These are phyloP conservation scores for Triplophysa siluroides DNA, from an alignment of 2,113 vertebrate species.

Conservation along the genomic window DNA sequence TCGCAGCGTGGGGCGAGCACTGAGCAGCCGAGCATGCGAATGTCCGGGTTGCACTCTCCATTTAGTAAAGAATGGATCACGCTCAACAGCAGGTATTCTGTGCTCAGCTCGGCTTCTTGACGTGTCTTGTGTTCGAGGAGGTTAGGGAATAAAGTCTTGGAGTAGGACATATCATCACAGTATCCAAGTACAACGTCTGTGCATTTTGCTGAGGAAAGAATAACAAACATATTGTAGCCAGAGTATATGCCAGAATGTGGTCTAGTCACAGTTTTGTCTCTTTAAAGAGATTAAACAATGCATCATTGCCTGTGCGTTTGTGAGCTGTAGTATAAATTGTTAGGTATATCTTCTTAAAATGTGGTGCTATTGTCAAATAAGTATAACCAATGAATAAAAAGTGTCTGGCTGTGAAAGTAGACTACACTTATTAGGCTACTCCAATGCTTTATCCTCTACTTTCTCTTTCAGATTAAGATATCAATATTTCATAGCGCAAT, in stretches of 20 bases:
- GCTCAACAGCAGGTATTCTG: conserved; percentile 87
- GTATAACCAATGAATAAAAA: not conserved
- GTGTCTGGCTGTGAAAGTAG: not conserved
- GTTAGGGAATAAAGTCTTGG: conserved; percentile 82
- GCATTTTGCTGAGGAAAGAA: conserved; percentile 75
- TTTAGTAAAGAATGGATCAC: conserved; percentile 85
- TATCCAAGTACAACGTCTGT: conserved; percentile 79
- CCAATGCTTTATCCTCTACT: not conserved
- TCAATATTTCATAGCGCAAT: conserved; percentile 68
- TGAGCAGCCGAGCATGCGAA: conserved; percentile 88
- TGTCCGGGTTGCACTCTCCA: conserved; percentile 85
- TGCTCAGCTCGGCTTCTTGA: conserved; percentile 78
- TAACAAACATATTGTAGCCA: not conserved
- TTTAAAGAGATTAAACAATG: not conserved
- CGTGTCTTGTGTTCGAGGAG: conserved; percentile 79
- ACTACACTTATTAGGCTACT: not conserved
- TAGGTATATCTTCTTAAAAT: not conserved
- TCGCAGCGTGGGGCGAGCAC: conserved; percentile 86
- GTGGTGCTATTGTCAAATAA: not conserved
- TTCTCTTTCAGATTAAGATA: conserved; percentile 29
- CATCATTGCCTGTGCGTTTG: no score
- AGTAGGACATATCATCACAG: conserved; percentile 83
- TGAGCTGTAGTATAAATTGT: no score
- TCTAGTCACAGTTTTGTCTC: not conserved
- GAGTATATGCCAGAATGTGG: not conserved